Evolutionary conservation across 1,140 invertebrate genomes (phyloP).

Genomic region (Glossosoma conforme): DNA sequence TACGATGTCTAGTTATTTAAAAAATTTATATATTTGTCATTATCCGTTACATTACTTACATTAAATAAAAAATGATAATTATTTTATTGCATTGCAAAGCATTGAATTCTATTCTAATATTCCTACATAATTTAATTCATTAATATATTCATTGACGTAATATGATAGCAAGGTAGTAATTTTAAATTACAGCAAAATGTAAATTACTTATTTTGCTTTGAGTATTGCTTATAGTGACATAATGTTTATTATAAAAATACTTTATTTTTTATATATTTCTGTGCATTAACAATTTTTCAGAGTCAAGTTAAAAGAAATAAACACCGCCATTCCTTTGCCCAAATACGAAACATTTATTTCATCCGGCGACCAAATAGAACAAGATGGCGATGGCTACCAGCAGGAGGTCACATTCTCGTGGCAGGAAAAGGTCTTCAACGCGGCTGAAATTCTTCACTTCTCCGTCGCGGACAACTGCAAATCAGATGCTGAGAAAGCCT

Average conservation of each 20-base stretch:
- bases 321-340: slow-evolving; percentile 37
- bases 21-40: neutral
- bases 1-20: neutral
- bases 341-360: slow-evolving; percentile 39
- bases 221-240: neutral
- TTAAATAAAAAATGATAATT: neutral
- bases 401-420: slow-evolving; percentile 41
- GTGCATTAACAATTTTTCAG: no score
- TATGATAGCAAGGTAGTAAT: neutral
- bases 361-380: slow-evolving; percentile 26
- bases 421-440: slow-evolving; percentile 45
- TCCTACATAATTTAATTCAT: neutral
- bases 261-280: slow-evolving; percentile 6
- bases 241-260: neutral
- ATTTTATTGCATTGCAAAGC: neutral
- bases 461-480: slow-evolving; percentile 36
- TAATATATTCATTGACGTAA: neutral
- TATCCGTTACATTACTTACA: neutral
- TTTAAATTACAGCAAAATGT: neutral
- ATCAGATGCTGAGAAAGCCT: slow-evolving; percentile 35
- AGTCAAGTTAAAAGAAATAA: slow-evolving; percentile 38
- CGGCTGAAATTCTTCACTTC: slow-evolving; percentile 37
- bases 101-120: neutral
- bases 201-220: neutral
- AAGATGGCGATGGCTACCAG: slow-evolving; percentile 27